Base-by-base conservation (phyloP, 2,888 invertebrate genomes). In the Thecophora atra region DNA sequence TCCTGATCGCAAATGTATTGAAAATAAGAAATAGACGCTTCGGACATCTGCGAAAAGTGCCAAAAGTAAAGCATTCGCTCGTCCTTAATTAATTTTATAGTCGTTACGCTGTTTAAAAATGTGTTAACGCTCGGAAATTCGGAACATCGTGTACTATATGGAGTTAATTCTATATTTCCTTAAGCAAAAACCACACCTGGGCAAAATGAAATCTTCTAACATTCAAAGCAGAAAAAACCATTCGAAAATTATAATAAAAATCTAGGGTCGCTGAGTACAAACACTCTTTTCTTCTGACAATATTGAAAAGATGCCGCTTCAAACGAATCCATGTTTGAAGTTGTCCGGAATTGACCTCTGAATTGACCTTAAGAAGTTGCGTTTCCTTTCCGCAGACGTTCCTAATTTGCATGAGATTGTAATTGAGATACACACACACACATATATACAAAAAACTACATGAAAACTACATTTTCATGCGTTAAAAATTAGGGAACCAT, bases 261-360 rank as follows among this genome's bases (percentile, higher is more conserved):
- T 58, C 19, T 51, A 30, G n/a, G 8, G 30, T 37, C 19, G 13
- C 6, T 28, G 28, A 52, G 51, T 44, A 24, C 26, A 26, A 19
- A 1, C 47, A 44, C 44, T 19, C 47, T 47, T 64, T 64, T 47
- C 11, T 47, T 11, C 3, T 44, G 6, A 51, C 24, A 42, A 44
- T 19, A 62, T 7, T n/a, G 37, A 24, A 37, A 70, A 30, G 60
- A 69, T 69, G 69, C 69, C 60, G 69, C 51, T 68, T 69, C 68
- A 19, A 21, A 42, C 28, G 68, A 21, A 42, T 26, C 58, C 44
- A 28, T 66, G 51, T 60, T 7, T 44, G 21, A 78, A 37, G 76
- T 78, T 77, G 76, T 76, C 78, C 78, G 76, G 76, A 74, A 75
- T 58, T 83, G 83, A 83, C 83, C 84, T 80, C 65, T 83, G 84